Evolutionary conservation across 2,888 invertebrate genomes (phyloP).

Genomic region (Sesia apiformis): DNA sequence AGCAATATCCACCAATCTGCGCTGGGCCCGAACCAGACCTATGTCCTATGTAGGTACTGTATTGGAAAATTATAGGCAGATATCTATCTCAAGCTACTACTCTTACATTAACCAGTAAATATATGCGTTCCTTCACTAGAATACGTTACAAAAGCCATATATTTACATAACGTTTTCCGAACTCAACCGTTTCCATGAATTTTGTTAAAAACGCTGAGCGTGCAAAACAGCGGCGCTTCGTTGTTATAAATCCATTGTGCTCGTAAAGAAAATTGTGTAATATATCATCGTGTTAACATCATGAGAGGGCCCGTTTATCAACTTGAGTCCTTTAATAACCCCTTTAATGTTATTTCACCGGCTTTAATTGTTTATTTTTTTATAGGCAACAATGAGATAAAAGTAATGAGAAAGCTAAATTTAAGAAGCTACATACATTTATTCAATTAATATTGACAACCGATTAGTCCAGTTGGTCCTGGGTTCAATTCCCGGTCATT

Average conservation of each 20-base stretch:
- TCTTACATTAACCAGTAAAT: not conserved
- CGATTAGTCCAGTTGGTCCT: too few species aligned
- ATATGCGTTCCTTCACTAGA: not conserved
- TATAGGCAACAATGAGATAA: not conserved
- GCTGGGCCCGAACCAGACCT: too few species aligned
- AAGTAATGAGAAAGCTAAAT: not conserved
- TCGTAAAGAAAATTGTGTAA: slow-evolving; percentile 66
- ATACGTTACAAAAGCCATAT: not conserved
- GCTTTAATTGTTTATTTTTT: slow-evolving; percentile 2
- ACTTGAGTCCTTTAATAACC: slow-evolving; percentile 48
- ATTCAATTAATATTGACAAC: too few species aligned
- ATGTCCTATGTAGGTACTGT: too few species aligned
- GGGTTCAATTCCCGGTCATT: too few species aligned
- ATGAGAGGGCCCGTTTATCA: slow-evolving; percentile 55
- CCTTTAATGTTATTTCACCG: slow-evolving; percentile 20
- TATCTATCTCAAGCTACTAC: not conserved
- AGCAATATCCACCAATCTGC: too few species aligned
- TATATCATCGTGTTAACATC: slow-evolving; percentile 61
- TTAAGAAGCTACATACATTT: not conserved
- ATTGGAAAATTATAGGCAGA: too few species aligned
- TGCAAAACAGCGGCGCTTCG: slow-evolving; percentile 19
- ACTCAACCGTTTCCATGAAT: slow-evolving; percentile 14
- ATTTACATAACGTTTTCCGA: slow-evolving; percentile 9
- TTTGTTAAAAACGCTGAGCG: slow-evolving; percentile 5
- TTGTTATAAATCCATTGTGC: slow-evolving; percentile 54